Evolutionary conservation across 2,113 vertebrate species (phyloP).

Genomic region (Silurus glanis): DNA sequence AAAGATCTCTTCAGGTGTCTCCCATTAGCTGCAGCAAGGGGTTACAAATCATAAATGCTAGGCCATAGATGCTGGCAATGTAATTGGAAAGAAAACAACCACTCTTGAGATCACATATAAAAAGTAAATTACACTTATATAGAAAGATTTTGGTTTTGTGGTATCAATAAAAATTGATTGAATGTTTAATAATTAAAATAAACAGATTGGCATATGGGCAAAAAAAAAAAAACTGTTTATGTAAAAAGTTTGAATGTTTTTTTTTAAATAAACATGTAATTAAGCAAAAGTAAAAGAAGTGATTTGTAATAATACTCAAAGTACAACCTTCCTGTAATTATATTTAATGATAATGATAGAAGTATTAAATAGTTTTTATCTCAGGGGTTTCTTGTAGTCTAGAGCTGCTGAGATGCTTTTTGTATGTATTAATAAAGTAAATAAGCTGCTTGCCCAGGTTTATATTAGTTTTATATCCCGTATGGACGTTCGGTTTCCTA

Average conservation of each 20-base stretch:
- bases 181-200: neutral
- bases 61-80: neutral
- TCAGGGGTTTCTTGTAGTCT: neutral
- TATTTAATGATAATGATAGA: neutral
- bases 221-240: neutral
- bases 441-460: neutral
- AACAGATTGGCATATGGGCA: neutral
- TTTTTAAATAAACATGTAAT: neutral
- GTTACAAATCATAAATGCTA: neutral
- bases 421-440: neutral
- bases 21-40: neutral
- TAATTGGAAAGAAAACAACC: neutral
- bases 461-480: neutral
- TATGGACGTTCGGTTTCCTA: neutral
- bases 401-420: neutral
- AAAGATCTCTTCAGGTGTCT: neutral
- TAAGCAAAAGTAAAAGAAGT: neutral
- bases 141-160: neutral
- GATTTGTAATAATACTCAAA: neutral
- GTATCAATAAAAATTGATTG: neutral
- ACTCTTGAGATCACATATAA: neutral
- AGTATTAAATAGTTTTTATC: neutral
- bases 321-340: neutral
- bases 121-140: neutral
- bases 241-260: neutral